Base-by-base conservation (phyloP, 1,140 invertebrate species). In the Tetramorium simillimum region DNA sequence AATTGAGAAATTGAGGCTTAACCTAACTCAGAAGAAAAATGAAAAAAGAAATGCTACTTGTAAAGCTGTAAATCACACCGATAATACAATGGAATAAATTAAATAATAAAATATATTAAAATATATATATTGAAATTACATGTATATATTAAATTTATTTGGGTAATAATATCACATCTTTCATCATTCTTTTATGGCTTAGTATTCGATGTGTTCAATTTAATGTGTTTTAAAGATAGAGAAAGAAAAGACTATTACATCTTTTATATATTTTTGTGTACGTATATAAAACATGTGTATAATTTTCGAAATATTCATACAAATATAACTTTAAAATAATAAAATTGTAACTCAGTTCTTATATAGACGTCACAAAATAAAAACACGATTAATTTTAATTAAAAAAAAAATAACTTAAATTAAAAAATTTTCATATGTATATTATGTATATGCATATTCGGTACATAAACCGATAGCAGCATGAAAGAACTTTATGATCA, bases 401-500 rank as follows among this genome's bases (percentile, higher is more conserved):
- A 24, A 40, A 69, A 80, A 81, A 70, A 21, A 40, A 56, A 70
- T 28, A 58, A 58, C 28, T 58, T 1, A 63, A 63, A 63, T 75
- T 37, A 28, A n/a, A 43, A 43, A 60, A 40, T 33, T 56, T 56
- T 70, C 0, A 0, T 28, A 53, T 0, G 10, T 1, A 6, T 70
- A 14, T 53, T 53, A 46, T 24, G 16, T 33, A 51, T 10, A 49
- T 43, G 40, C 7, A 18, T 33, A 37, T 28, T 2, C 4, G 9
- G 0, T 18, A 24, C 1, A 24, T 70, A 40, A 69, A 70, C 21
- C 43, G 46, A 69, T 40, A 81, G 46, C 16, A 5, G 10, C 10
- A 2, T 51, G 46, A 14, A 81, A 70, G 33, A n/a, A 16, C 18
- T 56, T 37, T 24, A 18, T n/a, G 43, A 85, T 85, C 60, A 85